Evolutionary conservation across 2,888 invertebrate genomes (phyloP).

Genomic region (Caenorhabditis angaria): DNA sequence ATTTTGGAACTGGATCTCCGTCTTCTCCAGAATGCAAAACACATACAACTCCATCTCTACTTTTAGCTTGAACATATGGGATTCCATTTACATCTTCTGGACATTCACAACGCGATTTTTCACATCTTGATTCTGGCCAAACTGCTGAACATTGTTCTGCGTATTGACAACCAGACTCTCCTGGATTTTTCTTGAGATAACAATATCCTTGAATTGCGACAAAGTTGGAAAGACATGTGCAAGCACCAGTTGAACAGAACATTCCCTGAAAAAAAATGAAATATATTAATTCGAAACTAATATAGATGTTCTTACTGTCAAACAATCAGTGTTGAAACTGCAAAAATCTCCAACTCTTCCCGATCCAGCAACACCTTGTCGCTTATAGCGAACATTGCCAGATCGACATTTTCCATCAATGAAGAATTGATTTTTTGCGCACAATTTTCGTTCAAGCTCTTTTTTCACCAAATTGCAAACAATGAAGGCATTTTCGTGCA

Average conservation of each 20-base stretch:
- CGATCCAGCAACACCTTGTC: slow-evolving; percentile 70
- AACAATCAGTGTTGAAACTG: slow-evolving; percentile 71
- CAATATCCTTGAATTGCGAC: slow-evolving; percentile 72
- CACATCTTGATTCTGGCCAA: slow-evolving; percentile 70
- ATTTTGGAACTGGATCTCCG: slow-evolving; percentile 68
- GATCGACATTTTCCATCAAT: slow-evolving; percentile 65
- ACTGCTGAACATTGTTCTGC: slow-evolving; percentile 70
- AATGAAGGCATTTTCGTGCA: slow-evolving; percentile 68
- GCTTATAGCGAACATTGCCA: slow-evolving; percentile 63
- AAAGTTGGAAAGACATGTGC: slow-evolving; percentile 71
- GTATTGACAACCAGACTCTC: slow-evolving; percentile 71
- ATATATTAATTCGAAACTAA: too few species aligned
- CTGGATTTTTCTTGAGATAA: slow-evolving; percentile 71
- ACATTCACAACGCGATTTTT: slow-evolving; percentile 70
- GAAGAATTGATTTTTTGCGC: slow-evolving; percentile 61
- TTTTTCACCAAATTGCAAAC: slow-evolving; percentile 62
- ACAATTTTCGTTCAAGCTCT: slow-evolving; percentile 56
- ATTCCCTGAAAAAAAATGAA: slow-evolving; percentile 61
- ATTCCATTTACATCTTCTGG: slow-evolving; percentile 72
- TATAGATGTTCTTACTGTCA: slow-evolving; percentile 52
- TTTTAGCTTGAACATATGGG: slow-evolving; percentile 69
- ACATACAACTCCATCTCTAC: slow-evolving; percentile 70
- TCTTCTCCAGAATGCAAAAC: slow-evolving; percentile 71
- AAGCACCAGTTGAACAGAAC: slow-evolving; percentile 71
- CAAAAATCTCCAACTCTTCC: slow-evolving; percentile 71